These are phyloP conservation scores for Apamea epomidion DNA, from an alignment of 2,888 invertebrate species.

Conservation along the genomic window DNA sequence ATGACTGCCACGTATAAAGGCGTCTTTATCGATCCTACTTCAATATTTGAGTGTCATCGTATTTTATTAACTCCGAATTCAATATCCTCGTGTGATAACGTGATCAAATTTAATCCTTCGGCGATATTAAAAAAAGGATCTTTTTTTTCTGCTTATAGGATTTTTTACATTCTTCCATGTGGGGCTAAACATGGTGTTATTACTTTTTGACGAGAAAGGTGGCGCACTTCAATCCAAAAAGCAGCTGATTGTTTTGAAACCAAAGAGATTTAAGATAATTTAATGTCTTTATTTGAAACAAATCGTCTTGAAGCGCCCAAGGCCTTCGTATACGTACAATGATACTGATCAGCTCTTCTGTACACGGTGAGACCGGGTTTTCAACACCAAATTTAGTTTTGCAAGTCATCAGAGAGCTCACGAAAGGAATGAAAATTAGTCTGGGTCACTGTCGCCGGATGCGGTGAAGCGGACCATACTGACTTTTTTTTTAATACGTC, in stretches of 20 bases:
- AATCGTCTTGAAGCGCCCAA: background rate
- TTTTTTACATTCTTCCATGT: conserved; percentile 17
- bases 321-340: background rate
- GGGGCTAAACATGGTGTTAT: conserved; percentile 6
- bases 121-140: conserved; percentile 49
- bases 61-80: conserved; percentile 61
- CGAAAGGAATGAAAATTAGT: too few relatives aligned
- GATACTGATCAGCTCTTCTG: background rate
- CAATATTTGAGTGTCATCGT: conserved; percentile 51
- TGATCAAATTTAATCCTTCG: conserved; percentile 57
- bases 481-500: background rate
- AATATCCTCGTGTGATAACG: conserved; percentile 53
- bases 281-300: background rate
- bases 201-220: conserved; percentile 12
- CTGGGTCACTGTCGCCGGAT: too few relatives aligned
- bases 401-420: background rate
- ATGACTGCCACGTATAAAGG: conserved; percentile 25
- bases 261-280: too few relatives aligned
- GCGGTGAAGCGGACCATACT: background rate
- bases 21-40: conserved; percentile 29
- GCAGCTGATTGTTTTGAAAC: background rate
- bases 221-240: background rate
- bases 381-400: background rate
- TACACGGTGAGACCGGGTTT: background rate
- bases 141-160: conserved; percentile 7